Evolutionary conservation across 2,888 invertebrate species (phyloP), one percentile per base, ranked within the genome.

Genomic region (Acronicta leporina): DNA sequence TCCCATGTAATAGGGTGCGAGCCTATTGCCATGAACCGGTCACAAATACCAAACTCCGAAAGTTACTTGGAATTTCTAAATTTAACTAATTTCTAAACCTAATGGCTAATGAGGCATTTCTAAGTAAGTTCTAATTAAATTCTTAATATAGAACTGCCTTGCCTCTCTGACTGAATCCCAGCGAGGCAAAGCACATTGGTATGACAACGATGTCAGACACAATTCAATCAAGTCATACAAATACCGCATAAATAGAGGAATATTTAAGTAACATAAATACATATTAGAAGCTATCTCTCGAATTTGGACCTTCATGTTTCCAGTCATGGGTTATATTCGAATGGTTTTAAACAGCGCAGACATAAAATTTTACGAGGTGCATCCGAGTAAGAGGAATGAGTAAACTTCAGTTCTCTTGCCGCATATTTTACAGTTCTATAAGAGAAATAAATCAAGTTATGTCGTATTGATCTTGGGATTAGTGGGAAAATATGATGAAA

Each of bases 331-430:
- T 9, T 7, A 53, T 49, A 47, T 74, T 74, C 33, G n/a, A 56
- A 25, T 61, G 35, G 14, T 40, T 52, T 46, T 43, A 35, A 20
- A 25, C 5, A 47, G n/a, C 9, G 47, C 16, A 20, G 46, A 14
- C 60, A 50, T 65, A 72, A 70, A 70, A 72, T 64, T 75, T 70
- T 72, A 72, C 61, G 66, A 65, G 61, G 48, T 72, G 72, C 72
- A 75, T 71, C 53, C 45, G 47, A 56, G 61, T 70, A 54, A 48
- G 55, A 65, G 50, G 51, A 66, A 71, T 60, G 71, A 58, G 54
- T 25, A 49, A 75, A 71, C 43, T 75, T 65, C 42, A 41, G 44
- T 30, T 51, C 49, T 40, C 58, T 20, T 38, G 54, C 49, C 71
- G 35, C 51, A 55, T 70, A 61, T 65, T 64, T 64, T 75, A 60